These are phyloP conservation scores for Lepidocyrtoides sp. DNA, from an alignment of 2,888 invertebrate species.

Conservation along the genomic window DNA sequence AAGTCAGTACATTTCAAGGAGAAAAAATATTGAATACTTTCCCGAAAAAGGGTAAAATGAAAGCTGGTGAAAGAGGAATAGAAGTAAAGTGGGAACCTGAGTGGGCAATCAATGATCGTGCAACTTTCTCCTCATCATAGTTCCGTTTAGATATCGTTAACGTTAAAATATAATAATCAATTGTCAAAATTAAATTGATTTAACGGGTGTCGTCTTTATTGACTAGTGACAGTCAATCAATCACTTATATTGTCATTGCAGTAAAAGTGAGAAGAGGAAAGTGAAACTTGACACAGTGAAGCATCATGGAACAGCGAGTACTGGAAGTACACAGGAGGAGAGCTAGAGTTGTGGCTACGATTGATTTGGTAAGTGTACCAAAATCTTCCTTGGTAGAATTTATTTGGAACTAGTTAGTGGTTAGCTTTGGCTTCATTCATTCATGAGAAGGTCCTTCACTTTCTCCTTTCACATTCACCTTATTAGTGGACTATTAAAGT, in stretches of 20 bases:
- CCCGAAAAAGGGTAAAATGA: background rate
- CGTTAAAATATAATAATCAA: too few relatives aligned
- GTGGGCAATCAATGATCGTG: background rate
- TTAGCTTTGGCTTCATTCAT: too few relatives aligned
- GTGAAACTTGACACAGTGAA: background rate
- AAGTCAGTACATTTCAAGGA: conserved; percentile 1
- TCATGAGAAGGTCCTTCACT: too few relatives aligned
- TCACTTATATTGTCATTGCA: background rate
- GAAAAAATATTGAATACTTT: background rate
- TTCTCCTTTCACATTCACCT: too few relatives aligned
- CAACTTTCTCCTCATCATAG: background rate
- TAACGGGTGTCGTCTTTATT: background rate
- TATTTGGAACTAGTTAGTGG: background rate
- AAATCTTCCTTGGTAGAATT: too few relatives aligned
- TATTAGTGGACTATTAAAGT: too few relatives aligned
- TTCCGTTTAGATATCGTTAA: too few relatives aligned
- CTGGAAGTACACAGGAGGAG: conserved; percentile 57
- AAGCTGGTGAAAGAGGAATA: background rate
- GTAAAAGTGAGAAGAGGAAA: conserved; percentile 27
- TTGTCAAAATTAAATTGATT: conserved; percentile 29
- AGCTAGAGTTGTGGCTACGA: conserved; percentile 77
- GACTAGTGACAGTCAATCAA: background rate
- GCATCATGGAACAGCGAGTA: conserved; percentile 57
- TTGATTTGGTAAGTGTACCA: conserved; percentile 77
- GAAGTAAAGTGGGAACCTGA: background rate